Base-by-base conservation (phyloP, 2,888 invertebrate species). In the Eugnorisma glareosa region DNA sequence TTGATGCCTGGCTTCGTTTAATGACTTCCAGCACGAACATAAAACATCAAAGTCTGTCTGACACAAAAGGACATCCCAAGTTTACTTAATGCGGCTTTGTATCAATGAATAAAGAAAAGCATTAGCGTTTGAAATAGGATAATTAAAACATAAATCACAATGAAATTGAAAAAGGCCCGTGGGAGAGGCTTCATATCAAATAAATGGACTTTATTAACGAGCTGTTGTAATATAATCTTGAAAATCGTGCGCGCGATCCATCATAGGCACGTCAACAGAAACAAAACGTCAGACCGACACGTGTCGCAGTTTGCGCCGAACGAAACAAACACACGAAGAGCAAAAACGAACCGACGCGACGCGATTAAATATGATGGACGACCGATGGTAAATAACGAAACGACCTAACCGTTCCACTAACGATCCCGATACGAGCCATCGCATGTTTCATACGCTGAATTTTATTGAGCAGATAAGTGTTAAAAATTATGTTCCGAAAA, bases 321-420 rank as follows among this genome's bases (percentile, higher is more conserved):
- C 89, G 86, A 85, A 89, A 88, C 90, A 88, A 90, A 83, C 85
- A 89, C 76, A 88, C 88, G 82, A 86, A 76, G 86, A 90, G 88
- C 86, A 91, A 91, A 93, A 92, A 92, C 91, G 91, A 89, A 90
- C 86, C 90, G 88, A 88, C 88, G 89, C 90, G 90, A 88, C 88
- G 91, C 94, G 95, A 95, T 95, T 94, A 94, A 93, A 94, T 91
- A 94, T 95, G 95, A 96, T 94, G 94, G 91, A 95, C 94, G 94
- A 93, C 88, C 93, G 89, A 89, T 91, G 92, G 92, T 92, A 93
- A 93, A 93, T 91, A 92, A 89, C 90, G 89, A 92, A 92, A 93
- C 93, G 93, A 92, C 90, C 91, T 90, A 93, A 92, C 93, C 91
- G 93, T 92, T 92, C 91, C 93, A 92, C 93, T 95, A 95, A 94